phyloP scores from a whole-genome alignment of 2,888 invertebrate genomes.

The Apodemia zela region DNA sequence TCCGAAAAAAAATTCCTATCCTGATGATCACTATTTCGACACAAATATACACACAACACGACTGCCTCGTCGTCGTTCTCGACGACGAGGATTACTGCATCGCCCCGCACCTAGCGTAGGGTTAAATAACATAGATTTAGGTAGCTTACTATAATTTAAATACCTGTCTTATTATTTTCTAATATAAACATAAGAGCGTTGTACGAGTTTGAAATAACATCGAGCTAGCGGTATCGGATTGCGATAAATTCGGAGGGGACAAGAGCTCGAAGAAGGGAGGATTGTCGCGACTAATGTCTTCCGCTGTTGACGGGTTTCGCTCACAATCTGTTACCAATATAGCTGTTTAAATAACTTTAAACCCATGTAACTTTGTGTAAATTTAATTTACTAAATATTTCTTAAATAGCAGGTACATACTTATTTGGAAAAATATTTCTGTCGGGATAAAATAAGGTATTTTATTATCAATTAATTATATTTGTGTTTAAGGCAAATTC shows the following conservation, averaged over 20 bases:
- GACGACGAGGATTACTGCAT: no score
- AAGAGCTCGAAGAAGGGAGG: conserved; percentile 33
- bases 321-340: conserved; percentile 18
- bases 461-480: no score
- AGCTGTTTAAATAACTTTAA: background rate
- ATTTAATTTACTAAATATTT: background rate
- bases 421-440: no score
- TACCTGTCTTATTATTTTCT: background rate
- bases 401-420: no score
- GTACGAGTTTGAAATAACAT: conserved; percentile 6
- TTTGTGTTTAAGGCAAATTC: no score
- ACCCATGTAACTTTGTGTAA: background rate
- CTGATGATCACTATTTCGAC: no score
- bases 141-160: background rate
- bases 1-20: no score
- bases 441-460: no score
- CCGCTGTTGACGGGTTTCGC: conserved; percentile 59
- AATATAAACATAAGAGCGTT: background rate
- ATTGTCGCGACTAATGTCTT: conserved; percentile 46
- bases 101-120: no score
- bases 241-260: conserved; percentile 59
- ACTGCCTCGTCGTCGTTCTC: no score
- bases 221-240: conserved; percentile 53
- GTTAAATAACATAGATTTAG: no score
- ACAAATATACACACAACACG: no score